A percentile compares a stretch with the other conserved stretches of the same genome.
phyloP scores from a whole-genome alignment of 64 coral and sea anemone species.

The Platygyra sinensis region DNA sequence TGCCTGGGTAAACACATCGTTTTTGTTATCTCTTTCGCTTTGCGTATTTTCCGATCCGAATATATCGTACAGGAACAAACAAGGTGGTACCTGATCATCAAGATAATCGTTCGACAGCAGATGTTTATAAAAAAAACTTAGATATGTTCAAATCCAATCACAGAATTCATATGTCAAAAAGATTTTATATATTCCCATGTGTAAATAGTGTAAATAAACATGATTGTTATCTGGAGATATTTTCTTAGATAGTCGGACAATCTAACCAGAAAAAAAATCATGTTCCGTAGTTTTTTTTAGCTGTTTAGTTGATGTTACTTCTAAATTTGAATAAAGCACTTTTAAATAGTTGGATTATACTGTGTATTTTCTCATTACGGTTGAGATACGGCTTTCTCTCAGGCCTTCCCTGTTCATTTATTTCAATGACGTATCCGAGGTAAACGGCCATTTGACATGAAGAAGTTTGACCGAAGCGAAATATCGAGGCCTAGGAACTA shows the following conservation, averaged over 20 bases:
- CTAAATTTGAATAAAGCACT: slow-evolving; percentile 24
- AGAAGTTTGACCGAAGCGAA: too few species aligned
- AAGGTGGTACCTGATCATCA: neutral
- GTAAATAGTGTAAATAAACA: slow-evolving; percentile 34
- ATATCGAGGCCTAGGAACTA: too few species aligned
- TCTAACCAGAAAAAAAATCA: slow-evolving; percentile 5
- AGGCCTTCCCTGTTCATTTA: too few species aligned
- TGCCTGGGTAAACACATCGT: too few species aligned
- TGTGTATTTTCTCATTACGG: neutral
- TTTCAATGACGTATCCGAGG: too few species aligned
- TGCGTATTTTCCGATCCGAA: too few species aligned
- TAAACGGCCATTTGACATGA: too few species aligned
- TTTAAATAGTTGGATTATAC: neutral
- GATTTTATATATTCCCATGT: neutral
- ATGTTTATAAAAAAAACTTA: neutral
- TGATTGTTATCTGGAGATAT: slow-evolving; percentile 3
- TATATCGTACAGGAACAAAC: neutral
- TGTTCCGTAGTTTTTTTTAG: slow-evolving; percentile 1
- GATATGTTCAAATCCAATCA: neutral
- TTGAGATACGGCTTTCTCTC: too few species aligned
- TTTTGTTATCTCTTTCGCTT: too few species aligned
- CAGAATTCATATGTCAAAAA: neutral
- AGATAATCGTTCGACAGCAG: neutral
- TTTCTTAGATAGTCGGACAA: slow-evolving; percentile 31
- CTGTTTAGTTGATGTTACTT: neutral